phyloP scores from a whole-genome alignment of 2,797 vertebrate species.

The Distichodus sexfasciatus region DNA sequence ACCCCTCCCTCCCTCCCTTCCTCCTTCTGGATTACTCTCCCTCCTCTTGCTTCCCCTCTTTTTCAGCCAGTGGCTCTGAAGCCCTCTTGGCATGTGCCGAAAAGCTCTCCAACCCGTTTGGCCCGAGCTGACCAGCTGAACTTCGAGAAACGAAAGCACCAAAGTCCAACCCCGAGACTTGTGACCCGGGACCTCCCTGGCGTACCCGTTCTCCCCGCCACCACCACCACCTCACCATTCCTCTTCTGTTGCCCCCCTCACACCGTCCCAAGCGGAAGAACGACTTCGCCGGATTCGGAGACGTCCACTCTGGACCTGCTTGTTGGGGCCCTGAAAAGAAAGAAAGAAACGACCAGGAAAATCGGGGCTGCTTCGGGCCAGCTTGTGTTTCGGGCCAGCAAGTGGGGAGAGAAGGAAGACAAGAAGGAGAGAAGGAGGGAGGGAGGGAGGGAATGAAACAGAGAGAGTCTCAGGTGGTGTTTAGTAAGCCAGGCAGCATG shows the following conservation, averaged over 20 bases:
- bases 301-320: no score
- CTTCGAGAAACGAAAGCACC: background rate
- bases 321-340: background rate
- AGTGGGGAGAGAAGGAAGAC: background rate
- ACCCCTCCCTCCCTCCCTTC: background rate
- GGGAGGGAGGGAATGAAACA: background rate
- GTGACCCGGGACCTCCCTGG: slow-evolving; percentile 1
- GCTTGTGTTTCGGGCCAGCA: no score
- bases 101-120: slow-evolving; percentile 3
- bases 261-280: no score
- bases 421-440: background rate
- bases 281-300: no score
- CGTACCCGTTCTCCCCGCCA: background rate
- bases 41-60: slow-evolving; percentile 11
- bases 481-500: slow-evolving; percentile 49
- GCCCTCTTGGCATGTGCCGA: slow-evolving; percentile 16
- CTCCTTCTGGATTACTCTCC: slow-evolving; percentile 14
- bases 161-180: background rate
- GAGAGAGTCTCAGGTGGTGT: background rate
- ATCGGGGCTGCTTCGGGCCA: no score
- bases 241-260: background rate
- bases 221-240: background rate
- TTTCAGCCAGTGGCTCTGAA: slow-evolving; percentile 14
- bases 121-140: slow-evolving; percentile 8
- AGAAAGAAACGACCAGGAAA: background rate